Conservation (phyloP, 2,888 invertebrate genomes). For the Petrolisthes manimaculis region DNA sequence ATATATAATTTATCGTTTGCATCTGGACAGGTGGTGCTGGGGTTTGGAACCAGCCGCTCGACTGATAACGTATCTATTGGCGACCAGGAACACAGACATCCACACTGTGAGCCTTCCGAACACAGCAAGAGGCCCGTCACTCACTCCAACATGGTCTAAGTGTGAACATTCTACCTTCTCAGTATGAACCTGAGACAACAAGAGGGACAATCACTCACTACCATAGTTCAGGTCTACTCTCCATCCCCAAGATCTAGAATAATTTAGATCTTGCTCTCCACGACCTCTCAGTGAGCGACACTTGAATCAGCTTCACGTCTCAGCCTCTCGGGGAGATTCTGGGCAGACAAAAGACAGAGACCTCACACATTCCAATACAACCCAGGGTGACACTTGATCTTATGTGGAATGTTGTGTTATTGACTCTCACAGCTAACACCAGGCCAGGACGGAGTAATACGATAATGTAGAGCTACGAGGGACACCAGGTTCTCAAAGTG, state of each 20-base stretch:
- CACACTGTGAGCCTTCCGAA: neutral
- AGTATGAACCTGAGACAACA: neutral
- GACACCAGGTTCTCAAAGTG: too few relatives aligned
- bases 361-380: too few relatives aligned
- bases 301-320: neutral
- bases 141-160: slow-evolving; percentile 43
- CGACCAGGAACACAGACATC: slow-evolving; percentile 27
- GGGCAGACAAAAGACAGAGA: too few relatives aligned
- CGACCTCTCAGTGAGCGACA: neutral
- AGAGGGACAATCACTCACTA: neutral
- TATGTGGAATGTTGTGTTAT: too few relatives aligned
- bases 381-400: too few relatives aligned
- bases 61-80: slow-evolving; percentile 43
- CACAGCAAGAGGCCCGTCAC: slow-evolving; percentile 44
- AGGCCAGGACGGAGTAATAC: too few relatives aligned
- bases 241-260: too few relatives aligned
- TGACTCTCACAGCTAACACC: too few relatives aligned
- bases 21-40: slow-evolving; percentile 34
- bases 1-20: neutral
- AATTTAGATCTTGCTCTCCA: too few relatives aligned
- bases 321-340: too few relatives aligned
- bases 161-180: neutral
- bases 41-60: slow-evolving; percentile 40
- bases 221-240: too few relatives aligned
- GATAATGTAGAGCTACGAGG: too few relatives aligned